Percentiles rank a stretch among this genome's conserved stretches.
Evolutionary conservation across 2,113 vertebrate genomes (phyloP).

Genomic region (Thinocorus orbignyianus): DNA sequence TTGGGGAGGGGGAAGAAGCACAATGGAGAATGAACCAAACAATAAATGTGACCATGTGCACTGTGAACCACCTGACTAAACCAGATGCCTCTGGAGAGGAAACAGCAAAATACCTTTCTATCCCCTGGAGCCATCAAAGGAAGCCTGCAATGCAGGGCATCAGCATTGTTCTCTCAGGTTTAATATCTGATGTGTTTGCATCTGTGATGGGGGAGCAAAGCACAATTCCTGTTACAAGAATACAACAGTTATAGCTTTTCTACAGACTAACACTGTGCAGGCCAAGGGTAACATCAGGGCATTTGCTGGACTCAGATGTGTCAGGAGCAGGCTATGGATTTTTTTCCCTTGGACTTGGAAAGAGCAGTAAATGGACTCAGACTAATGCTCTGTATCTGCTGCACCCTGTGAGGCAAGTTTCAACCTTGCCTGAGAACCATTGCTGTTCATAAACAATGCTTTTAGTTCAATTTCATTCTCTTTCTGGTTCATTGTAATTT

Average conservation of each 20-base stretch:
- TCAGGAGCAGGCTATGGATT: background rate
- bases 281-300: background rate
- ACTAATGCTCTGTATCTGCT: slow-evolving; percentile 1
- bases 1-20: slow-evolving; percentile 9
- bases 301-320: background rate
- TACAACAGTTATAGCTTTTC: slow-evolving; percentile 29
- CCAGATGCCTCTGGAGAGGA: slow-evolving; percentile 71
- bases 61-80: slow-evolving; percentile 69
- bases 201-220: slow-evolving; percentile 55
- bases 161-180: slow-evolving; percentile 61
- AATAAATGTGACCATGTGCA: slow-evolving; percentile 60
- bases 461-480: background rate
- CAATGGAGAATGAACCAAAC: slow-evolving; percentile 20
- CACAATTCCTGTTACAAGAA: slow-evolving; percentile 58
- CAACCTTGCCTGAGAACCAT: background rate
- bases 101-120: slow-evolving; percentile 70
- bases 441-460: background rate
- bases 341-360: background rate
- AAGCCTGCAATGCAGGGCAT: slow-evolving; percentile 72
- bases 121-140: slow-evolving; percentile 74
- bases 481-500: slow-evolving; percentile 43
- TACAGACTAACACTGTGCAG: background rate
- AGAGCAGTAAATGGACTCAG: slow-evolving; percentile 37
- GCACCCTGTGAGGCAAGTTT: slow-evolving; percentile 16
- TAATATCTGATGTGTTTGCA: slow-evolving; percentile 70